Base-by-base conservation (phyloP, 2,797 vertebrate genomes). In the Macropus fuliginosus region DNA sequence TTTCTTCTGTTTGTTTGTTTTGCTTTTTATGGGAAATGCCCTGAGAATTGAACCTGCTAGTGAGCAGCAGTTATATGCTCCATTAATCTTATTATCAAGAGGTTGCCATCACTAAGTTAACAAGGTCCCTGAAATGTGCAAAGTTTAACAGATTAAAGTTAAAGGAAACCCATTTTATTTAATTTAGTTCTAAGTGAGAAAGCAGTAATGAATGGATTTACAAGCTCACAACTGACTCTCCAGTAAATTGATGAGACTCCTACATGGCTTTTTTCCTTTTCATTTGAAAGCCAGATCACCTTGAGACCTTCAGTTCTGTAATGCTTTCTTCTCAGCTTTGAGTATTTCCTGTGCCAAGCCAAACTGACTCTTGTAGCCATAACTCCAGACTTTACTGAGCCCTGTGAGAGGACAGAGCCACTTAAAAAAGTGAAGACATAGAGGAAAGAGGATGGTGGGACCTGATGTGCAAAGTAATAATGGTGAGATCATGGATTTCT, bases 31-130 rank as follows among this genome's bases (percentile, higher is more conserved):
- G 18, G 46, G 62, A 92, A 94, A 91, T 89, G 46, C 6, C n/a
- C 10, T 91, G n/a, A 89, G 40, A 94, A 62, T 66, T 92, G n/a
- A 90, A 59, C 56, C 55, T 91, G 81, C 56, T 56, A 94, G 29
- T 93, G 59, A 87, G 21, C 57, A 94, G 52, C 13, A 89, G 90
- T 31, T n/a, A 21, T 54, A 40, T 92, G 55, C 31, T 54, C 56
- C 89, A 56, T 56, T 29, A 66, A 29, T 81, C 4, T 24, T 55
- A 50, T 56, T 66, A 87, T 5, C 52, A 59, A 59, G 54, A 87
- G 57, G 91, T 18, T 55, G 28, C 6, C 91, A 91, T 56, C 5
- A 13, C 5, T 91, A 93, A 93, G 54, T 18, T 93, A 95, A 52
- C 13, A 62, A 95, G n/a, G 34, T 59, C 66, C 29, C n/a, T 62